Percentiles rank a stretch among this genome's conserved stretches.
Conservation (phyloP, 1,140 invertebrate genomes). For the Solenopsis fugax region DNA sequence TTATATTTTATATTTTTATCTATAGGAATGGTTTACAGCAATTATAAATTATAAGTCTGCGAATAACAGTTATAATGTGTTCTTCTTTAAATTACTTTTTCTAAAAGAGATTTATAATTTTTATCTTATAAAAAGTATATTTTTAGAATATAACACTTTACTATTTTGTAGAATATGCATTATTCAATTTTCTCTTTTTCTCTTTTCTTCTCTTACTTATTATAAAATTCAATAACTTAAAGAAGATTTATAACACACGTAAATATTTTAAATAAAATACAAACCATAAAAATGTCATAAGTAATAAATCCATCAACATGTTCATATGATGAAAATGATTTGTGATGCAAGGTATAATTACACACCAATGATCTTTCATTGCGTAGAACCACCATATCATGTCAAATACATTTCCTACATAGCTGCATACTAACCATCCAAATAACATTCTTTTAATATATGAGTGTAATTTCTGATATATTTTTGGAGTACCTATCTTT, state of each 20-base stretch:
- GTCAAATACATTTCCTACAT: background rate
- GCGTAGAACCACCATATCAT: background rate
- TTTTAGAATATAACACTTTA: background rate
- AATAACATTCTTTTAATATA: conserved; percentile 1
- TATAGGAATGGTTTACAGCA: background rate
- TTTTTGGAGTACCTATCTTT: conserved; percentile 1
- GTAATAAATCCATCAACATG: background rate
- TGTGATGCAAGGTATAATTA: background rate
- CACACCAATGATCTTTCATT: background rate
- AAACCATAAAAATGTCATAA: background rate
- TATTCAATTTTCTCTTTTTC: background rate
- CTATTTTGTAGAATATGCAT: background rate
- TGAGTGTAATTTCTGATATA: background rate
- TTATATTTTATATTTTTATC: background rate
- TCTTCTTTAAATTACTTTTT: background rate
- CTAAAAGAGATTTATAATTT: background rate
- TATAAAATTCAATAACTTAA: background rate
- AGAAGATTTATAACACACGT: background rate
- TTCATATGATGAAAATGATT: background rate
- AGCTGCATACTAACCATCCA: background rate
- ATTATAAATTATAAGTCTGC: background rate
- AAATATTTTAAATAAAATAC: background rate
- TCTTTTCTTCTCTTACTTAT: background rate
- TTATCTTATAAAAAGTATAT: background rate
- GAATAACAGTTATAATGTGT: background rate